Conservation (phyloP, 2,888 invertebrate species). For the Schizaphis graminum region DNA sequence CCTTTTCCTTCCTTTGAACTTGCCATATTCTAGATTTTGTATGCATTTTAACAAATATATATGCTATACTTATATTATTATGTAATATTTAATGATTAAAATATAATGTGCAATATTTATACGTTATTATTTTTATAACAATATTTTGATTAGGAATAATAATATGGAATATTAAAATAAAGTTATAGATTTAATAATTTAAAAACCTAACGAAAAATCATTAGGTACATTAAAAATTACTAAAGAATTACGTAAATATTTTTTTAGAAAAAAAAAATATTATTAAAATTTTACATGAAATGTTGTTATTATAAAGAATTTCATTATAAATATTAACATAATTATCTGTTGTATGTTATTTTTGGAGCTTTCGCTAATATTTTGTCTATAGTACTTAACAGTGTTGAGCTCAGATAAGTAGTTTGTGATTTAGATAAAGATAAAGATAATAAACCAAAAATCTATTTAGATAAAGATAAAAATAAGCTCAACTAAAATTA, state of each 20-base stretch:
- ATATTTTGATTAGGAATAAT: neutral
- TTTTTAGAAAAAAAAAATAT: neutral
- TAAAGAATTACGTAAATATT: too few relatives aligned
- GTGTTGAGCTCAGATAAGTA: too few relatives aligned
- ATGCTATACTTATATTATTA: neutral
- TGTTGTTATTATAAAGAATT: too few relatives aligned
- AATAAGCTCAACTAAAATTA: too few relatives aligned
- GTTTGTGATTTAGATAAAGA: too few relatives aligned
- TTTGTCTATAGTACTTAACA: too few relatives aligned
- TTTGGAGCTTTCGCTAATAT: too few relatives aligned
- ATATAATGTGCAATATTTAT: neutral
- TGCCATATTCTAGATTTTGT: slow-evolving; percentile 31
- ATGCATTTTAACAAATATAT: neutral
- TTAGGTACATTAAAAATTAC: too few relatives aligned
- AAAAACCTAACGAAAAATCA: neutral
- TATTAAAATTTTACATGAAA: neutral
- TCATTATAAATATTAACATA: too few relatives aligned
- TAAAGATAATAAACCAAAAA: too few relatives aligned
- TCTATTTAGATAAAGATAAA: too few relatives aligned
- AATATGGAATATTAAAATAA: neutral
- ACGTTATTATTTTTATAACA: neutral
- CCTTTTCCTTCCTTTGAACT: neutral
- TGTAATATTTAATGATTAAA: neutral
- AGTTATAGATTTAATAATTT: neutral
- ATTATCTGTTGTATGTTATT: too few relatives aligned